Evolutionary conservation across 2,888 invertebrate species (phyloP), one percentile per base, ranked within the genome.

Genomic region (Dendrolimus houi): DNA sequence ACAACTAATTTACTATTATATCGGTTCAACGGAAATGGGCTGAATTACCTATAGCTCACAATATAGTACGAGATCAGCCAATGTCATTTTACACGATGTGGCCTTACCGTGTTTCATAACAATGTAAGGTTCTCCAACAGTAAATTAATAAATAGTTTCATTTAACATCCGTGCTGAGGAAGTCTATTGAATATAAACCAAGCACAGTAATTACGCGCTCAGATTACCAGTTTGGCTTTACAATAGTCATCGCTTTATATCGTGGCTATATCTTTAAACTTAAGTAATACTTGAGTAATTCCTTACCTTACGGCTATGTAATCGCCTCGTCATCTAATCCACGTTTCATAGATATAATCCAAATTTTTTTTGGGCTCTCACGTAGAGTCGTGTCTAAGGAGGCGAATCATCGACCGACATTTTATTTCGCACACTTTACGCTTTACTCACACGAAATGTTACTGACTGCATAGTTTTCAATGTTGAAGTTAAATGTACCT

Each of bases 361-460:
- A 64, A 65, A 67, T 65, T 63, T 65, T 67, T 70, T 64, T 63
- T 65, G 63, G 68, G 68, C 63, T 62, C 63, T 78, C 74, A 74
- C 72, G 72, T 66, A 71, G 72, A 72, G 64, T 70, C 72, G 72
- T 75, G 73, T 62, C 58, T 56, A 58, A 69, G 69, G 67, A 66
- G 67, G 57, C 62, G 69, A 75, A 73, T 70, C 62, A 71, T 63
- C 70, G 71, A 75, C 82, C 74, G 76, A 79, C 76, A 77, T 79
- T 72, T 77, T 66, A 74, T 77, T 84, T 81, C 74, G 63, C 74
- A 75, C 74, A 77, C 77, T 84, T 81, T 65, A 81, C 79, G 83
- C 72, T 79, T 78, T 74, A 79, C 71, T 79, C 77, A 80, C 82
- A 77, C 74, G 64, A 66, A 47, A 47, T 47, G 72, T 70, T 67